A percentile compares a stretch with the other conserved stretches of the same genome.
Conservation (phyloP, 2,888 invertebrate genomes). For the Ptilodon capucinus region DNA sequence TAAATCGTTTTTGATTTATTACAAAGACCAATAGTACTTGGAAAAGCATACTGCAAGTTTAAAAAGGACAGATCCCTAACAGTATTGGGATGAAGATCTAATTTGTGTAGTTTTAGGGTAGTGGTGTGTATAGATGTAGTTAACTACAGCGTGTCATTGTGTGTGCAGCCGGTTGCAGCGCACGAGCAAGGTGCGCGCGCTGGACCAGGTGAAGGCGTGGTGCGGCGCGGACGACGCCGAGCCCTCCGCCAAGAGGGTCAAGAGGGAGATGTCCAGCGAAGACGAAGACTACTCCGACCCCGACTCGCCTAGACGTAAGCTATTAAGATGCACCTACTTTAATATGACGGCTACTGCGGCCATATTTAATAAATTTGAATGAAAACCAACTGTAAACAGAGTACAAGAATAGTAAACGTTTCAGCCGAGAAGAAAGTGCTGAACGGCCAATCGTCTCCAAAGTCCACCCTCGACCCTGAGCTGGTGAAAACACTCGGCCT, state of each 20-base stretch:
- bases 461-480: slow-evolving; percentile 76
- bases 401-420: slow-evolving; percentile 23
- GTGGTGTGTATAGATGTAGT: too few species aligned
- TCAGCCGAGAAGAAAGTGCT: slow-evolving; percentile 69
- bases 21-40: too few species aligned
- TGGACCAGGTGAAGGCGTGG: slow-evolving; percentile 93
- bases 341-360: too few species aligned
- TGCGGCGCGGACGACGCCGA: slow-evolving; percentile 84
- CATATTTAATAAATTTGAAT: too few species aligned
- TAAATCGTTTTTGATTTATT: too few species aligned
- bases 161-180: slow-evolving; percentile 85
- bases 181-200: slow-evolving; percentile 90
- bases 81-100: too few species aligned
- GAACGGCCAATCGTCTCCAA: slow-evolving; percentile 75
- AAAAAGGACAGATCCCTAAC: too few species aligned
- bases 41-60: too few species aligned
- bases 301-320: slow-evolving; percentile 56
- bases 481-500: slow-evolving; percentile 79
- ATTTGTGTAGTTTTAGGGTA: too few species aligned
- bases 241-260: slow-evolving; percentile 76
- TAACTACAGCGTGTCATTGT: not conserved
- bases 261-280: slow-evolving; percentile 78
- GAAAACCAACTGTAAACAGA: not conserved
- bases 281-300: slow-evolving; percentile 78
- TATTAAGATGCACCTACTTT: too few species aligned